These are phyloP conservation scores for Paradisaea rubra DNA, from an alignment of 2,113 vertebrate genomes.

Conservation along the genomic window DNA sequence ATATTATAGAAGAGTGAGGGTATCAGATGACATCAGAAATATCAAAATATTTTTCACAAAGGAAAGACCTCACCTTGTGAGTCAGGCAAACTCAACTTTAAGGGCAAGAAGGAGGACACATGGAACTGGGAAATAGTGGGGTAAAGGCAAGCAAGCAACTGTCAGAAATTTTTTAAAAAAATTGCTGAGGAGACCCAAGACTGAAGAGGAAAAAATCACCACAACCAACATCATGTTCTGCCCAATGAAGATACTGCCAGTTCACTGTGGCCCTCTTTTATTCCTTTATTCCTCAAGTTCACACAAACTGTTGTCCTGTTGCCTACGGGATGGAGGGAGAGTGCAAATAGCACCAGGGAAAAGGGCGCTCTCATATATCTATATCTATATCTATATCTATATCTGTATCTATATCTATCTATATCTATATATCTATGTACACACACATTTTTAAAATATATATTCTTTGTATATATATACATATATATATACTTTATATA, in stretches of 20 bases:
- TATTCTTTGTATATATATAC: not conserved
- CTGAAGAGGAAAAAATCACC: not conserved
- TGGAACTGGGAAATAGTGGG: not conserved
- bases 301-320: not conserved
- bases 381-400: too few relatives aligned
- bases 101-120: not conserved
- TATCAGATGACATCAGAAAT: not conserved
- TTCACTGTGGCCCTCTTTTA: not conserved
- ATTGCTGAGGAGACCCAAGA: not conserved
- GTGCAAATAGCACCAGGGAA: not conserved
- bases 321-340: not conserved
- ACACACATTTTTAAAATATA: not conserved
- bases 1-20: not conserved
- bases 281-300: not conserved
- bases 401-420: too few relatives aligned
- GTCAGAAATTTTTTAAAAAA: not conserved
- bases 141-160: not conserved
- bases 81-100: not conserved
- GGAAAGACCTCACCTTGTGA: not conserved
- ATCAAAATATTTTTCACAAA: not conserved
- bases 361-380: accelerated
- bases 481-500: not conserved
- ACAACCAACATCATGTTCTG: not conserved
- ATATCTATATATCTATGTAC: not conserved
- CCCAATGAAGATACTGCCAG: accelerated